phyloP scores from a whole-genome alignment of 2,113 vertebrate species.

The Seriola rivoliana region DNA sequence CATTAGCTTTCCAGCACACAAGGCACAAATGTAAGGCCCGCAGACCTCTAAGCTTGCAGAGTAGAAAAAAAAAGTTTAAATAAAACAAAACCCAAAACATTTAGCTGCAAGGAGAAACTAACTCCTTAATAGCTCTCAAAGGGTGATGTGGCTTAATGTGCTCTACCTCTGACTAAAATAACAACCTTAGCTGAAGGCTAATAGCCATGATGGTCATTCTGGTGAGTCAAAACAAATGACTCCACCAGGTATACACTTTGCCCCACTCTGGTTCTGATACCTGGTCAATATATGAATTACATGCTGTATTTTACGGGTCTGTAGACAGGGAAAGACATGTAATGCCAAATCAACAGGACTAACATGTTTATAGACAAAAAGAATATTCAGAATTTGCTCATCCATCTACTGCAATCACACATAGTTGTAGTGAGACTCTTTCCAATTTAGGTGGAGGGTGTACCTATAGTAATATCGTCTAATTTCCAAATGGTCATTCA shows the following conservation, averaged over 20 bases:
- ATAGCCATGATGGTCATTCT: not conserved
- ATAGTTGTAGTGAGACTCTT: not conserved
- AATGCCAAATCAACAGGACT: not conserved
- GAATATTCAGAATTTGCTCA: not conserved
- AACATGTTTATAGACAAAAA: not conserved
- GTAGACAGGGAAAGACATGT: not conserved
- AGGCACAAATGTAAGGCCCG: not conserved
- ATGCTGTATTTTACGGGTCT: not conserved
- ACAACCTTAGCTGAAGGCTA: slow-evolving; percentile 5
- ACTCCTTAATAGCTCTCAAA: not conserved
- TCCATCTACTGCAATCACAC: not conserved
- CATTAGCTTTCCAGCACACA: not conserved
- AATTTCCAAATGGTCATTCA: slow-evolving; percentile 22
- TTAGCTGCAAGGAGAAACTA: not conserved
- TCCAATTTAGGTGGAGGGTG: not conserved
- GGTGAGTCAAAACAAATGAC: not conserved
- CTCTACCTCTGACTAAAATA: slow-evolving; percentile 7
- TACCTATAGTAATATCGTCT: not conserved
- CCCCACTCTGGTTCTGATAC: not conserved
- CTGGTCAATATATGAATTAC: not conserved
- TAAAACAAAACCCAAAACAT: not conserved
- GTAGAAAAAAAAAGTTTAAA: not conserved
- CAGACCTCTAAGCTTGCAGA: not conserved
- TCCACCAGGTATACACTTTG: not conserved
- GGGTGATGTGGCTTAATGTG: not conserved